Conservation (phyloP, 2,888 invertebrate genomes). For the Escarpia spicata region DNA sequence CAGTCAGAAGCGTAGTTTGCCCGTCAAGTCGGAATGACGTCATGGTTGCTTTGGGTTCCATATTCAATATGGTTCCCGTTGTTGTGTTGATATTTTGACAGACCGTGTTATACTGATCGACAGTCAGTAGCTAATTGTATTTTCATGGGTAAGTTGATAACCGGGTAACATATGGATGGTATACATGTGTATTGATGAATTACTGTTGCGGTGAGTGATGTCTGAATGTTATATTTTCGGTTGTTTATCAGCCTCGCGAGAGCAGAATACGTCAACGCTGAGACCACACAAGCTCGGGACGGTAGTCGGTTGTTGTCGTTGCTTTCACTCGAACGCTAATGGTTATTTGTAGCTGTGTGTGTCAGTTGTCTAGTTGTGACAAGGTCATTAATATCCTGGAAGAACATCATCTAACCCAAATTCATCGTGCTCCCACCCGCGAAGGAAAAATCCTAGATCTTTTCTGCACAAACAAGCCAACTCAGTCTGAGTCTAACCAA, state of each 20-base stretch:
- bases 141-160: slow-evolving; percentile 13
- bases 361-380: not conserved
- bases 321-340: not conserved
- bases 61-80: slow-evolving; percentile 16
- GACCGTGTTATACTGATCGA: not conserved
- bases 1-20: not conserved
- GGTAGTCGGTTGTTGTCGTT: too few species aligned
- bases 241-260: not conserved
- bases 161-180: not conserved
- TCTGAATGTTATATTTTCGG: not conserved
- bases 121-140: not conserved
- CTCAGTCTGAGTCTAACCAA: too few species aligned
- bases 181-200: not conserved
- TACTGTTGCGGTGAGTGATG: not conserved
- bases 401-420: too few species aligned
- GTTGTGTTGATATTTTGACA: slow-evolving; percentile 13
- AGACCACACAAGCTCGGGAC: not conserved
- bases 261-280: not conserved
- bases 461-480: too few species aligned
- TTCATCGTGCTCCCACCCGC: too few species aligned
- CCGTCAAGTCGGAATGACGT: not conserved
- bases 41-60: slow-evolving; percentile 16
- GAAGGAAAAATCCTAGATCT: too few species aligned
- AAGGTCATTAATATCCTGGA: not conserved
- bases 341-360: not conserved